Percentiles rank a stretch among this genome's conserved stretches.
These are phyloP conservation scores for Bovichtus diacanthus DNA, from an alignment of 2,797 vertebrate species.

Conservation along the genomic window DNA sequence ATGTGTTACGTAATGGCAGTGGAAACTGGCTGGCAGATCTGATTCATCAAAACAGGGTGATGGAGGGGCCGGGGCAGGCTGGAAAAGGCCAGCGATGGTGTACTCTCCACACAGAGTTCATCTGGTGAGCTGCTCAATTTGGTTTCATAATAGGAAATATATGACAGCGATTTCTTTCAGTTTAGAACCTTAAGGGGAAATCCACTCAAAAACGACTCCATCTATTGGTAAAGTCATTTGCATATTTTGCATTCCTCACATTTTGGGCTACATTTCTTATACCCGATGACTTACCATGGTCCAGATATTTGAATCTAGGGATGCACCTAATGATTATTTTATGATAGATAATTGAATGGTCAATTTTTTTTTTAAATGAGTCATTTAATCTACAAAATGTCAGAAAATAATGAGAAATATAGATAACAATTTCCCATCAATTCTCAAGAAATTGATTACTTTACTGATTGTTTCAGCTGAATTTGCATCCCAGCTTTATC, in stretches of 20 bases:
- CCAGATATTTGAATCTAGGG: neutral
- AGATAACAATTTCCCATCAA: neutral
- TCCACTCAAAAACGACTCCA: neutral
- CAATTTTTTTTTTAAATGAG: neutral
- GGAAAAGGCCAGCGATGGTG: slow-evolving; percentile 98
- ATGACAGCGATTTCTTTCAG: neutral
- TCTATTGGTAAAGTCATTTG: neutral
- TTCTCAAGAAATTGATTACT: neutral
- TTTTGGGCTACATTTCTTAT: neutral
- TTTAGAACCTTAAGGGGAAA: neutral
- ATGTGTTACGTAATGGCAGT: slow-evolving; percentile 96
- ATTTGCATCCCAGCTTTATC: neutral
- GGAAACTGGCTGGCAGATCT: slow-evolving; percentile 97
- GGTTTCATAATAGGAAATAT: neutral
- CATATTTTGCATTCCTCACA: neutral
- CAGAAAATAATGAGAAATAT: neutral
- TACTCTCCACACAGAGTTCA: slow-evolving; percentile 98
- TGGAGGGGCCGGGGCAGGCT: slow-evolving; percentile 92
- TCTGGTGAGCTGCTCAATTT: slow-evolving; percentile 88
- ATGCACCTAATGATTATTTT: neutral
- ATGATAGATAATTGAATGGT: neutral
- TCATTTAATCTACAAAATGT: neutral
- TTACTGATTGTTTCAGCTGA: too few relatives aligned
- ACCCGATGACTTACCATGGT: neutral
- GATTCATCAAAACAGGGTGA: slow-evolving; percentile 92